Base-by-base conservation (phyloP, 2,888 invertebrate species). In the Dryococelus australis region DNA sequence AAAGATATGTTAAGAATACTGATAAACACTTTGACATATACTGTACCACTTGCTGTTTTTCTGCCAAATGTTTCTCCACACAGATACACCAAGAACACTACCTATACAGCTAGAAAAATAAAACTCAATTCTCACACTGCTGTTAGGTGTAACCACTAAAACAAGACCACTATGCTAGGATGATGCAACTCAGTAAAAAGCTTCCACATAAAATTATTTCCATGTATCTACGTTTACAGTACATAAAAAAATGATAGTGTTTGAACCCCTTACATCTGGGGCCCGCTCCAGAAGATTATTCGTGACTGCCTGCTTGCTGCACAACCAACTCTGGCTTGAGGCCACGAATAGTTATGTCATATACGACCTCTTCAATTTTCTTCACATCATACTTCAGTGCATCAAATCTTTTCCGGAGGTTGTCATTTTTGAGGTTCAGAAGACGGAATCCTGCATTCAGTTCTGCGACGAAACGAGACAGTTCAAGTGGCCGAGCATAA, bases 321-420 rank as follows among this genome's bases (percentile, higher is more conserved):
- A 2, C 65, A n/a, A 65, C 65, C 65, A 65, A 65, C 65, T 65
- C 26, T 90, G 94, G 93, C 91, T 94, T 94, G 12, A 97, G 93
- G 0, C 97, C 97, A 43, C 98, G 93, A 89, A 98, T 97, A 89
- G 96, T 96, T 80, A 98, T 94, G 91, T 98, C 98, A 90, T 98
- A 98, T 0, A 97, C 97, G 0, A 98, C 96, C 92, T 98, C 97
- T 91, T 98, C 98, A 26, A 98, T 97, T 92, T 98, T 98, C 92
- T 98, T 98, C 35, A 98, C 96, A 91, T 98, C 98, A 91, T 98
- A 98, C 90, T 98, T 97, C 3, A 98, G 93, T 0, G 95, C 96
- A 93, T 98, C 98, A 90, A 96, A 98, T 24, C 97, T 94, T 91
- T 98, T 98, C 86, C 98, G 94, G 5, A 98, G 93, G 10, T 95